Evolutionary conservation across 2,113 vertebrate genomes (phyloP).

Genomic region (Zosterops lateralis): DNA sequence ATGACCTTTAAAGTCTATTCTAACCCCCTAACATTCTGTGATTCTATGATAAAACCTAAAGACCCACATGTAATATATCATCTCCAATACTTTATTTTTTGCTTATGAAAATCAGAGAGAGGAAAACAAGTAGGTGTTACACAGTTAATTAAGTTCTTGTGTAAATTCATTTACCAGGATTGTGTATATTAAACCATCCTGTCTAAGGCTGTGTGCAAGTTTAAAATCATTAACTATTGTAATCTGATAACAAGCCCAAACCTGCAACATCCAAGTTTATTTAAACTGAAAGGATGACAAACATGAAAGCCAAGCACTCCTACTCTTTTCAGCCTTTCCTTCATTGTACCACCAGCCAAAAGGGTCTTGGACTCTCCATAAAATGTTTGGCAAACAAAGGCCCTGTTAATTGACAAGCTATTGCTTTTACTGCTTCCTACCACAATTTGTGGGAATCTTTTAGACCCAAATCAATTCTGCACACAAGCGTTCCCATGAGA

Average conservation of each 20-base stretch:
- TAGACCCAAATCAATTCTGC: constrained; percentile 34
- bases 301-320: not conserved
- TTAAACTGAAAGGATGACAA: not conserved
- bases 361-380: constrained; percentile 29
- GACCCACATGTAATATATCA: not conserved
- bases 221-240: constrained; percentile 28
- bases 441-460: constrained; percentile 41
- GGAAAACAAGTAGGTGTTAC: not conserved
- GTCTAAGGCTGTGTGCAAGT: not conserved
- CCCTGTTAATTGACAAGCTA: constrained; percentile 51
- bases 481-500: constrained; percentile 47
- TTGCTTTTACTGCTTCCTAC: constrained; percentile 64
- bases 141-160: not conserved
- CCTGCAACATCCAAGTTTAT: not conserved
- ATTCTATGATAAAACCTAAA: not conserved
- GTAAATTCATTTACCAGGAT: not conserved
- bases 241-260: not conserved
- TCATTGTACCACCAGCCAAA: not conserved
- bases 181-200: not conserved
- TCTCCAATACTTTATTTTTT: not conserved
- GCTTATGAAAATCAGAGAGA: not conserved
- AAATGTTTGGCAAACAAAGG: constrained; percentile 54
- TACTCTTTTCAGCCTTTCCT: not conserved
- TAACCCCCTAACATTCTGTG: not conserved
- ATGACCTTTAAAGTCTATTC: not conserved